Evolutionary conservation across 2,888 invertebrate genomes (phyloP), one percentile per base, ranked within the genome.

Genomic region (Molanna angustata): DNA sequence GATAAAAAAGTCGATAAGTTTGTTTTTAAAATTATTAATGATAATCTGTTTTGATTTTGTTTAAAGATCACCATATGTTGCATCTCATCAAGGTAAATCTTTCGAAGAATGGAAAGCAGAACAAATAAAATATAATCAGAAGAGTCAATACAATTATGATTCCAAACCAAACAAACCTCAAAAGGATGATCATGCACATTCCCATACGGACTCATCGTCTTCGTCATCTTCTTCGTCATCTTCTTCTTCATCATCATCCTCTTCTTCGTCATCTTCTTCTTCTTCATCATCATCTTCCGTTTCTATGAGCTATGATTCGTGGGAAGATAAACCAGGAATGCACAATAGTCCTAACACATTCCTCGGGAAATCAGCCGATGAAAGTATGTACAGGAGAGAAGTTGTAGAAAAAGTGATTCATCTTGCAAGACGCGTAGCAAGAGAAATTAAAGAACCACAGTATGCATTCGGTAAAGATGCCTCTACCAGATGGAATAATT

Each of bases 401-500:
- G 4, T 42, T n/a, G 35, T 49, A 4, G 37, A 49, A 4, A 16
- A 20, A 13, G 44, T 37, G 9, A 32, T 44, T 35, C 69, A 70
- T 19, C 58, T 80, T 1, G 68, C 73, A 9, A 52, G 56, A 16
- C 60, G 61, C 18, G 60, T 71, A 58, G 69, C 71, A 62, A 56
- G 71, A 58, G 66, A 72, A 2, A 68, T 72, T 63, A 68, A 70
- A 20, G 75, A 74, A 58, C 63, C 86, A 9, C 76, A 81, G 56
- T 71, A 78, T 27, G 77, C 82, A 0, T 78, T 75, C 64, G 73
- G 78, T 49, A 66, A 75, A 42, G 72, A 81, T 52, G 80, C 83
- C 42, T 70, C 86, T 1, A 73, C 79, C n/a, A 85, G 84, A 64
- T 86, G 82, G 69, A 76, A 76, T 53, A 83, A 87, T 65, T 72